Conservation (phyloP, 2,797 vertebrate genomes). For the Thamnophis elegans region DNA sequence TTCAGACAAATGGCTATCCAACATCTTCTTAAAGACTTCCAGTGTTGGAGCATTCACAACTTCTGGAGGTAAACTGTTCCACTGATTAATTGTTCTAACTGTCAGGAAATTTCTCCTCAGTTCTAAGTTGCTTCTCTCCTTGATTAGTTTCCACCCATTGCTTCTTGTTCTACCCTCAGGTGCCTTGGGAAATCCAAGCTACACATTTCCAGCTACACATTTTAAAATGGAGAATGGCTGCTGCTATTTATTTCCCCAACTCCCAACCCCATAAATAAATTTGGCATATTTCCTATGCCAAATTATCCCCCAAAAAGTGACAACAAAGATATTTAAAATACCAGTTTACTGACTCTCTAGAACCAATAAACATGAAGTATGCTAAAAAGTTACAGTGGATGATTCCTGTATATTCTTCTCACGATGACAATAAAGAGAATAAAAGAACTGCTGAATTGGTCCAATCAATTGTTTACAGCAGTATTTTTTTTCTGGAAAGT, state of each 20-base stretch:
- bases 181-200: too few species aligned
- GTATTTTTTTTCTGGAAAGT: neutral
- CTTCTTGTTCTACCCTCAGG: too few species aligned
- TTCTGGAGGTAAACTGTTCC: too few species aligned
- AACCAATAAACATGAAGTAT: neutral
- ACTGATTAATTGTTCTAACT: too few species aligned
- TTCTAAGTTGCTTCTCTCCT: too few species aligned
- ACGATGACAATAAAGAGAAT: neutral
- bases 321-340: neutral
- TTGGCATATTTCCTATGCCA: neutral
- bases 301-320: neutral
- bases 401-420: neutral
- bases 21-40: too few species aligned
- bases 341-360: neutral
- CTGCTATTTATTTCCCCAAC: neutral
- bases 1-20: too few species aligned
- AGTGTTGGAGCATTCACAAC: too few species aligned
- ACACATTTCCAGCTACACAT: conserved; percentile 28
- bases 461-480: neutral
- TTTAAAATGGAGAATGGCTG: neutral
- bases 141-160: too few species aligned
- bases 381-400: neutral
- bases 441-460: neutral
- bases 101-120: too few species aligned
- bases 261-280: neutral